Evolutionary conservation across 2,888 invertebrate genomes (phyloP), one percentile per base, ranked within the genome.

Genomic region (Lasioglossum lativentre): DNA sequence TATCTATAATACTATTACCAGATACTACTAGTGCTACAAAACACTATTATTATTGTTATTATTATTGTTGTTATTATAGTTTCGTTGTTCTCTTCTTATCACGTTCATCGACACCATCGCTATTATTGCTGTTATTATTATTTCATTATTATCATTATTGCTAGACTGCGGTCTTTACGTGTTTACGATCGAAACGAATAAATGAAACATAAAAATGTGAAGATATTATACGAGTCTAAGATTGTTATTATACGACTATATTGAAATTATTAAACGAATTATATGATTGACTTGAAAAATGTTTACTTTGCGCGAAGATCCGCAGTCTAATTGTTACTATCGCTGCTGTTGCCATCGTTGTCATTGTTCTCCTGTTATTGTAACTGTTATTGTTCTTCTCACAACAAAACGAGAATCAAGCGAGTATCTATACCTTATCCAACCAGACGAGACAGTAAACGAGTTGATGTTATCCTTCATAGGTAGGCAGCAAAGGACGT

Each of bases 21-120:
- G 10, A 38, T 38, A 70, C 82, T 86, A 71, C 86, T 82, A 81
- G 68, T 78, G 56, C 82, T 82, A 79, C 52, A 76, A 14, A 85
- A 82, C 80, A 79, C 76, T 89, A 87, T 87, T 83, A 89, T 86
- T 90, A 85, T 90, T 90, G 77, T 80, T 86, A 83, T 86, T 84
- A 85, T 86, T 83, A 82, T 75, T 87, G 76, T 75, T 83, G 78
- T 71, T 86, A 78, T 82, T 82, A 78, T 85, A 75, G 23, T 79
- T 81, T 73, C 45, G 71, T 70, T 47, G 70, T 74, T 45, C 71
- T 78, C 19, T 66, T 59, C 66, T 38, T 30, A 70, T 27, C 70
- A 19, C 38, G 82, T 75, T 78, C 80, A 75, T 59, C 82, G 82
- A 86, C 71, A 80, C 40, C n/a, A 42, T 63, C 34, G 40, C 75